Evolutionary conservation across 1,140 invertebrate genomes (phyloP).

Genomic region (Drosophila neocordata): DNA sequence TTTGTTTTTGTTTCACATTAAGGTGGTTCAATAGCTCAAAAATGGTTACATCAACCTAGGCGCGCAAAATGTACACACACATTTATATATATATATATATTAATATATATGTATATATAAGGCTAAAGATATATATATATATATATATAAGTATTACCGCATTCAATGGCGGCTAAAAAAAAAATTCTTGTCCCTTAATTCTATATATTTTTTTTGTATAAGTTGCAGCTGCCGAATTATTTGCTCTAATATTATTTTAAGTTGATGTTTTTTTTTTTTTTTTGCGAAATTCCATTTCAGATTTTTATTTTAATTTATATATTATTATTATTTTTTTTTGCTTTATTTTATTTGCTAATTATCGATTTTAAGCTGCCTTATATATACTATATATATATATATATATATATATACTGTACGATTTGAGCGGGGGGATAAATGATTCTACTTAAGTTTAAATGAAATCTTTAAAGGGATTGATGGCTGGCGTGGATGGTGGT

Average conservation of each 20-base stretch:
- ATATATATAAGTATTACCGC: slow-evolving; percentile 39
- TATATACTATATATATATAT: slow-evolving; percentile 31
- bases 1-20: slow-evolving; percentile 67
- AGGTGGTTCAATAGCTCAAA: slow-evolving; percentile 78
- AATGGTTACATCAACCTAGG: slow-evolving; percentile 66
- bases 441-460: slow-evolving; percentile 72
- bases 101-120: slow-evolving; percentile 39
- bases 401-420: slow-evolving; percentile 34
- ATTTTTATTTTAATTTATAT: slow-evolving; percentile 35
- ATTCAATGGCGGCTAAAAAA: slow-evolving; percentile 34
- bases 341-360: slow-evolving; percentile 54
- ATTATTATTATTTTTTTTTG: slow-evolving; percentile 29
- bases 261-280: slow-evolving; percentile 1
- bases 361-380: slow-evolving; percentile 59
- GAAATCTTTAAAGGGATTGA: slow-evolving; percentile 16
- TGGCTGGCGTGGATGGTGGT: background rate
- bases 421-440: slow-evolving; percentile 60
- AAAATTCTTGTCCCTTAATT: slow-evolving; percentile 41
- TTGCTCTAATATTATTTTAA: slow-evolving; percentile 51
- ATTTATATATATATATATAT: slow-evolving; percentile 7
- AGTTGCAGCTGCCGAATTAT: slow-evolving; percentile 61
- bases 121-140: slow-evolving; percentile 39
- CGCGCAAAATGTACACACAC: slow-evolving; percentile 65
- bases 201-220: slow-evolving; percentile 4
- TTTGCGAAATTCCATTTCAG: slow-evolving; percentile 70